phyloP scores from a whole-genome alignment of 2,888 invertebrate species.

The Aphodius sticticus region DNA sequence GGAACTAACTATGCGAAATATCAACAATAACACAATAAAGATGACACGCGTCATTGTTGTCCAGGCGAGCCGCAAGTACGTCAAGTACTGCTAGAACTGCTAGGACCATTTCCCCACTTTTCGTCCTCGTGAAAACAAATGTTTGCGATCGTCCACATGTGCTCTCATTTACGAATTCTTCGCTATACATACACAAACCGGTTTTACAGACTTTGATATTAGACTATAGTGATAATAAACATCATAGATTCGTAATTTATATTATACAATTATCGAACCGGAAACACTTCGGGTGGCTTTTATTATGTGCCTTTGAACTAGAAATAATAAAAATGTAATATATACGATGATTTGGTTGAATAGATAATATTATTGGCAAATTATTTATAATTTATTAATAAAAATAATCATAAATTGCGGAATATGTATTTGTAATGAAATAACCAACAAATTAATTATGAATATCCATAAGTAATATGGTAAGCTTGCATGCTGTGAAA shows the following conservation, averaged over 20 bases:
- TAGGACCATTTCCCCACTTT: neutral
- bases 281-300: neutral
- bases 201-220: neutral
- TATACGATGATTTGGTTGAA: neutral
- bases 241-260: neutral
- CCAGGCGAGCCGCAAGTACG: neutral
- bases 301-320: neutral
- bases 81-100: neutral
- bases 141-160: neutral
- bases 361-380: neutral
- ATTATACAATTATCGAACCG: neutral
- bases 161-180: neutral
- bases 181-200: neutral
- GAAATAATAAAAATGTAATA: neutral
- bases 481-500: no score
- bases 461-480: no score
- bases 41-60: neutral
- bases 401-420: conserved; percentile 16
- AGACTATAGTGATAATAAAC: neutral
- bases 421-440: no score
- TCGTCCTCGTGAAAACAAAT: neutral
- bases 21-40: neutral
- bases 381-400: neutral
- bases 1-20: neutral
- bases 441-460: no score